Percentiles rank a stretch among this genome's conserved stretches.
Evolutionary conservation across 2,113 vertebrate genomes (phyloP).

Genomic region (Oriolus oriolus): DNA sequence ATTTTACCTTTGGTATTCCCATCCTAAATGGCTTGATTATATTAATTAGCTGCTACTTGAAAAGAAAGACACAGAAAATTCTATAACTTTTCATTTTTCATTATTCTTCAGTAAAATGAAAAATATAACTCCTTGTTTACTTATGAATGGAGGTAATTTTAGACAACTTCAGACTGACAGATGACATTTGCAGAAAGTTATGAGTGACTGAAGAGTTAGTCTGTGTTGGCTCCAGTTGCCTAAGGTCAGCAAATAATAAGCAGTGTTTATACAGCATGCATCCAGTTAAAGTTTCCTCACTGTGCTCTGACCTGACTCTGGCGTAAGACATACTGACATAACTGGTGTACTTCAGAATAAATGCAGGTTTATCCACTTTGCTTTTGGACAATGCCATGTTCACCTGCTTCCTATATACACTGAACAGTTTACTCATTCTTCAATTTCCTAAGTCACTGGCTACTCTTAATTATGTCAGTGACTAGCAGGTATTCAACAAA

Average conservation of each 20-base stretch:
- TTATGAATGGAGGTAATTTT: neutral
- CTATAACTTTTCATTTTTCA: neutral
- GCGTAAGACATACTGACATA: neutral
- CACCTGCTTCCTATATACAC: neutral
- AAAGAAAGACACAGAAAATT: neutral
- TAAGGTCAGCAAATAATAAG: conserved; percentile 28
- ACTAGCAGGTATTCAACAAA: neutral
- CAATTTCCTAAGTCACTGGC: neutral
- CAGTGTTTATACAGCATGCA: neutral
- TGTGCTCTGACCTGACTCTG: neutral
- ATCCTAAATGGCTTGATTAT: neutral
- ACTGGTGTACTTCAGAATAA: neutral
- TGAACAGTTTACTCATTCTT: neutral
- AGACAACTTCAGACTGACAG: neutral
- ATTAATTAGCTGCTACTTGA: neutral
- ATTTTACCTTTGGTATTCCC: neutral
- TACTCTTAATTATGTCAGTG: neutral
- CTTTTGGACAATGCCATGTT: neutral
- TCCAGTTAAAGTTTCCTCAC: neutral
- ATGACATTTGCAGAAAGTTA: neutral
- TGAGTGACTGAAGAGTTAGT: neutral
- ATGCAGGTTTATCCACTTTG: neutral
- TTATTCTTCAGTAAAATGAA: neutral
- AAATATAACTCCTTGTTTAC: neutral
- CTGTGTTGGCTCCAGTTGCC: neutral